Evolutionary conservation across 2,888 invertebrate species (phyloP), one percentile per base, ranked within the genome.

Genomic region (Eugnorisma glareosa): DNA sequence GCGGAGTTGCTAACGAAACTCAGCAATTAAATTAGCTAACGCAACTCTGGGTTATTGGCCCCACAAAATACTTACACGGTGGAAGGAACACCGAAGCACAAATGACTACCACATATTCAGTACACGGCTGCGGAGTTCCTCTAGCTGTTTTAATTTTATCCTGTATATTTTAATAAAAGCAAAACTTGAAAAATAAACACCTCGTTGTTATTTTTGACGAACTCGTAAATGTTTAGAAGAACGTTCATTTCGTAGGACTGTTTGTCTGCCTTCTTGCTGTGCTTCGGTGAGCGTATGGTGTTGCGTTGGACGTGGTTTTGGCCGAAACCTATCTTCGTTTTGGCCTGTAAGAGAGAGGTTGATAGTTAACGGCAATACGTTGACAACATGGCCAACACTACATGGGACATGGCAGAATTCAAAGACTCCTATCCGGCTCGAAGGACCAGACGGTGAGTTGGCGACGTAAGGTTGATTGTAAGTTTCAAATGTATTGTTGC

Each of bases 201-300:
- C 64, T 64, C 64, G n/a, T 64, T 64, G 24, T 64, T 93, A 68
- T 94, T 92, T 68, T 89, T 91, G 0, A 94, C 91, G n/a, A 95
- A 95, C 3, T 93, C 92, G 35, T 92, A 84, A 0, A 95, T 87
- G n/a, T 85, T 67, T 0, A 86, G 75, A 0, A 95, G 83, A 0
- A 92, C 80, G 64, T 94, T 94, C 1, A 88, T 89, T 0, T 86
- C 85, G 69, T 92, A 93, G 1, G 79, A 57, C 6, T 88, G 77
- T 11, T 80, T 83, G 66, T 67, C 67, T 8, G 66, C 54, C 4
- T 35, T 57, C 11, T 79, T 86, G 75, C 13, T 66, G n/a, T 66
- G 24, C 8, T 74, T 79, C 2, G 73, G 75, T 2, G 71, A 69
- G 0, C 45, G 74, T 1, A 63, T 0, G 1, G n/a, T 8, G 35